phyloP scores from a whole-genome alignment of 1,140 invertebrate genomes.

The Drosophila kohkoa region DNA sequence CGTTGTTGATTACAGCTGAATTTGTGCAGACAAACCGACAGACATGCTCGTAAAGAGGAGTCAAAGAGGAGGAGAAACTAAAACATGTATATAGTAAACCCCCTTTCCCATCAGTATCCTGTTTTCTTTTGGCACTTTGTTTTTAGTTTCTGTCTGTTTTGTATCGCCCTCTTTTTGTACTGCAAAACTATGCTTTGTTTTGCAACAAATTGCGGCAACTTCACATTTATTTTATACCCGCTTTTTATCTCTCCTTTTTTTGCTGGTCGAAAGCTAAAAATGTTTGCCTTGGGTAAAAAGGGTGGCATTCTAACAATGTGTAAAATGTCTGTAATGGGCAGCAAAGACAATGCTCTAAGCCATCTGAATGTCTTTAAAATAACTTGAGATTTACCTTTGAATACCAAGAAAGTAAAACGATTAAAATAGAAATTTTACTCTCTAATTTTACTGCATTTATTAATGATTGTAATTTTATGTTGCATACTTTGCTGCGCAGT shows the following conservation, averaged over 20 bases:
- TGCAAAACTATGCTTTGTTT: slow-evolving; percentile 61
- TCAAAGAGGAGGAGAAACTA: not conserved
- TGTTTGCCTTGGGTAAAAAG: slow-evolving; percentile 19
- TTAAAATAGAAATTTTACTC: not conserved
- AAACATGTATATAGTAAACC: not conserved
- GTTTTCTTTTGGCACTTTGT: slow-evolving; percentile 22
- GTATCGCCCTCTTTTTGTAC: not conserved
- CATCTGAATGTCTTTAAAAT: not conserved
- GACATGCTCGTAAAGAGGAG: not conserved
- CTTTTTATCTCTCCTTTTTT: slow-evolving; percentile 37
- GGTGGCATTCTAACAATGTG: not conserved
- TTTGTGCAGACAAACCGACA: not conserved
- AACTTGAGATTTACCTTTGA: not conserved
- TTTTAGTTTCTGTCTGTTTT: slow-evolving; percentile 15
- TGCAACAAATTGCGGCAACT: slow-evolving; percentile 64
- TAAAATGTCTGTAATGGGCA: not conserved
- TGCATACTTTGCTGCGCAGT: slow-evolving; percentile 8
- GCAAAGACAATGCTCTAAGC: not conserved
- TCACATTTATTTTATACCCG: slow-evolving; percentile 40
- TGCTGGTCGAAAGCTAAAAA: slow-evolving; percentile 21
- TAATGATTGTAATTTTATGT: not conserved
- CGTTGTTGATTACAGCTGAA: slow-evolving; percentile 51
- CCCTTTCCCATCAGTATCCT: not conserved
- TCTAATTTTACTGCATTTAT: too few relatives aligned
- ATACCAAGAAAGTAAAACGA: not conserved